Evolutionary conservation across 2,888 invertebrate species (phyloP).

Genomic region (Lumbricus terrestris): DNA sequence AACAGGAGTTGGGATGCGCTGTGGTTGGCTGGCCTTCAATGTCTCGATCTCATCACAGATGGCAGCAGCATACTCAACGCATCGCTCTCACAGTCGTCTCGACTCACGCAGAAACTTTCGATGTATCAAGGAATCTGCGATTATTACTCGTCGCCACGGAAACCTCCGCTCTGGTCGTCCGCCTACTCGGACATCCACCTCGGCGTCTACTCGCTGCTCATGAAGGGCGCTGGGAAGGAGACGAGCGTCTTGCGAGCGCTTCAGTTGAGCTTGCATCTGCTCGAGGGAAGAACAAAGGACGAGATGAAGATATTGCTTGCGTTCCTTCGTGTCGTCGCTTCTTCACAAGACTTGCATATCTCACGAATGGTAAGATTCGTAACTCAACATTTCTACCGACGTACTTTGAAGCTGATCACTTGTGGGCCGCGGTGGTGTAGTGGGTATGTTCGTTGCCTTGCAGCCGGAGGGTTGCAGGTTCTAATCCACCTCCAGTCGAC

Average conservation of each 20-base stretch:
- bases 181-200: conserved; percentile 53
- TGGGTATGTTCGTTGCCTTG: too few species aligned
- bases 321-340: conserved; percentile 46
- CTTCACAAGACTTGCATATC: conserved; percentile 16
- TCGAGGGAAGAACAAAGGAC: conserved; percentile 46
- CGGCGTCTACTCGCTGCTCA: conserved; percentile 51
- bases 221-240: conserved; percentile 40
- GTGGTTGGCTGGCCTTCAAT: conserved; percentile 49
- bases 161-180: conserved; percentile 49
- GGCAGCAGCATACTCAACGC: conserved; percentile 49
- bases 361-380: not conserved
- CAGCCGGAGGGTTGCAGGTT: too few species aligned
- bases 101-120: conserved; percentile 37
- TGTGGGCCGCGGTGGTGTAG: too few species aligned
- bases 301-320: conserved; percentile 51
- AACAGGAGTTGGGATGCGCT: conserved; percentile 42
- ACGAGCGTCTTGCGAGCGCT: conserved; percentile 46
- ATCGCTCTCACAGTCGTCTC: conserved; percentile 41
- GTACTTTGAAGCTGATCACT: too few species aligned
- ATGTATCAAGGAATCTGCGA: conserved; percentile 50
- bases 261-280: conserved; percentile 51
- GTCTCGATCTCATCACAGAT: conserved; percentile 50
- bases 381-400: too few species aligned
- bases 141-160: conserved; percentile 40
- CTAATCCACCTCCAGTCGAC: too few species aligned